phyloP scores from a whole-genome alignment of 2,113 vertebrate species.

The Electrona antarctica region DNA sequence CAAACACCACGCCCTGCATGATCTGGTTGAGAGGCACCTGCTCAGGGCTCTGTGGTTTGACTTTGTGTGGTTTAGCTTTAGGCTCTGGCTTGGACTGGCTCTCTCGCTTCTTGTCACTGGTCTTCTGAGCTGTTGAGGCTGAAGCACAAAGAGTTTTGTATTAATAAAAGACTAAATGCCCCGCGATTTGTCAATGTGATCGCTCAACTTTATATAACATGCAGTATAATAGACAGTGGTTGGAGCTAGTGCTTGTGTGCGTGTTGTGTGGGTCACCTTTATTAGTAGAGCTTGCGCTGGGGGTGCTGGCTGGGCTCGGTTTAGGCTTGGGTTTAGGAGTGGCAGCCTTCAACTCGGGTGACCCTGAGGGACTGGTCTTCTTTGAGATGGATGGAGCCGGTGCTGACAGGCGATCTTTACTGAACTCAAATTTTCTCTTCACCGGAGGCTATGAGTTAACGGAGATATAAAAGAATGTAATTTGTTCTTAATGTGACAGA shows the following conservation, averaged over 20 bases:
- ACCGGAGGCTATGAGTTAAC: constrained; percentile 69
- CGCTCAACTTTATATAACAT: neutral
- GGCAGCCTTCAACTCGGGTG: constrained; percentile 63
- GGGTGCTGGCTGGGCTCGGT: constrained; percentile 45
- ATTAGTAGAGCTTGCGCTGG: constrained; percentile 65
- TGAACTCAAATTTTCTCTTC: constrained; percentile 89
- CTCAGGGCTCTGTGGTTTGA: constrained; percentile 37
- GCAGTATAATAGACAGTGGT: neutral
- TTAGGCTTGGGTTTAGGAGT: constrained; percentile 69
- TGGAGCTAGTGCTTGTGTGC: neutral
- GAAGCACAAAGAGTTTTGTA: neutral
- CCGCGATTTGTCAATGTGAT: neutral
- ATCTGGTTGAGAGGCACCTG: constrained; percentile 73
- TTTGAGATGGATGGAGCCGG: constrained; percentile 60
- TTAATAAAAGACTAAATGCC: neutral
- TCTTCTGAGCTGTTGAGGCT: constrained; percentile 60
- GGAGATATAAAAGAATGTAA: neutral
- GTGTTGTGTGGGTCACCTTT: constrained; percentile 71
- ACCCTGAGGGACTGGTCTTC: constrained; percentile 64
- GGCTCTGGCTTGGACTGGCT: constrained; percentile 53
- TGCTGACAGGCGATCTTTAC: constrained; percentile 77
- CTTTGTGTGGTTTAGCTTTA: constrained; percentile 55
- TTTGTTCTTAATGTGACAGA: too few species aligned
- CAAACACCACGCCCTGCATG: constrained; percentile 87
- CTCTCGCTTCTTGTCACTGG: constrained; percentile 59